Evolutionary conservation across 2,888 invertebrate genomes (phyloP).

Genomic region (Tenthredo amoena): DNA sequence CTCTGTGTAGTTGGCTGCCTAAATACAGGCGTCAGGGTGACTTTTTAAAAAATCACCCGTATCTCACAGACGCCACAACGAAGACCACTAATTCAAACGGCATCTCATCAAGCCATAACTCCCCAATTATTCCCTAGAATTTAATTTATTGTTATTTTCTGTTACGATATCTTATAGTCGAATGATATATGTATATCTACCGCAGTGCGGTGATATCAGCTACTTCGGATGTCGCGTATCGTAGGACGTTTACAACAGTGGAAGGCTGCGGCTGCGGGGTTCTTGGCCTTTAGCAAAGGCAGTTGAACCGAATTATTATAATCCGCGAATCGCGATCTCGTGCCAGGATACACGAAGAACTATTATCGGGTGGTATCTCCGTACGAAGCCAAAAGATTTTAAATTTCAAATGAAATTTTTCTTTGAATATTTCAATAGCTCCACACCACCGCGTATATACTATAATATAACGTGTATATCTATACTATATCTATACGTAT

Average conservation of each 20-base stretch:
- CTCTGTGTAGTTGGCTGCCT: too few species aligned
- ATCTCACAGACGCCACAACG: too few species aligned
- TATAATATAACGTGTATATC: neutral
- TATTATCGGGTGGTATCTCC: slow-evolving; percentile 26
- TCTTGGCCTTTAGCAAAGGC: slow-evolving; percentile 45
- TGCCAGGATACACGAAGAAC: neutral
- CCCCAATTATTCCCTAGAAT: neutral
- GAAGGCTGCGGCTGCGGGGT: slow-evolving; percentile 21
- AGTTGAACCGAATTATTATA: slow-evolving; percentile 51
- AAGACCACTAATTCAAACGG: too few species aligned
- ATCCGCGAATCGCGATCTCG: slow-evolving; percentile 1
- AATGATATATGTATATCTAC: neutral
- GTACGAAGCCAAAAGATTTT: slow-evolving; percentile 7
- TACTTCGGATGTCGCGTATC: slow-evolving; percentile 22
- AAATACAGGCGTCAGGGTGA: too few species aligned
- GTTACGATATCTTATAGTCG: neutral
- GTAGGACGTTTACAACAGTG: slow-evolving; percentile 12
- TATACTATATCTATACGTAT: neutral
- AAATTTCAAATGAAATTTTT: slow-evolving; percentile 40
- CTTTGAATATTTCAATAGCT: neutral
- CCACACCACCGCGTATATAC: neutral
- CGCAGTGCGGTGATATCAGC: neutral
- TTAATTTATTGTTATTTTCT: neutral
- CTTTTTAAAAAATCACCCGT: too few species aligned
- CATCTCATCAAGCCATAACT: too few species aligned